A percentile compares a stretch with the other conserved stretches of the same genome.
Evolutionary conservation across 1,140 invertebrate genomes (phyloP).

Genomic region (Bombus fervidus): DNA sequence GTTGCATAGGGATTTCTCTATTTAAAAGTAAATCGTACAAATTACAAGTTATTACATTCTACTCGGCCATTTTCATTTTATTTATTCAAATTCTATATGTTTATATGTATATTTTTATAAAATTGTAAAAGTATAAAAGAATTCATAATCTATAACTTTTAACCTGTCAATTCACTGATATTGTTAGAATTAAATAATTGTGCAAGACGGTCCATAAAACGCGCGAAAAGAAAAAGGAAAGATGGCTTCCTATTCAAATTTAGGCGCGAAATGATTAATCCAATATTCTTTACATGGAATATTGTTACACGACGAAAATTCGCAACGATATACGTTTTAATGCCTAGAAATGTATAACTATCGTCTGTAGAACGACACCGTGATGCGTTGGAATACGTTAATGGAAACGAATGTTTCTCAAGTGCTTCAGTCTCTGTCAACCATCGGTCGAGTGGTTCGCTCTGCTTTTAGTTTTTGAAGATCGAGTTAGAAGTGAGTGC

Average conservation of each 20-base stretch:
- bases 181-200: background rate
- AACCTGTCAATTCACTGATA: background rate
- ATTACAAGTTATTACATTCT: background rate
- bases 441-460: constrained; percentile 46
- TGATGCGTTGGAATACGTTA: background rate
- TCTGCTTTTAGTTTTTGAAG: constrained; percentile 52
- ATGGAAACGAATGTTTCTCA: constrained; percentile 52
- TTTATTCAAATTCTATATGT: background rate
- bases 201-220: background rate
- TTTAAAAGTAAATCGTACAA: background rate
- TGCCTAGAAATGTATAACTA: background rate
- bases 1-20: background rate
- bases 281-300: background rate
- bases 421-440: constrained; percentile 38
- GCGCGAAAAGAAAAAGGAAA: background rate
- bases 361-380: background rate
- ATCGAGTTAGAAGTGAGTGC: constrained; percentile 37
- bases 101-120: background rate
- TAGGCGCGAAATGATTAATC: background rate
- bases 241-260: background rate
- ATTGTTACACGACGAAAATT: background rate
- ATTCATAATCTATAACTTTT: background rate
- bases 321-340: background rate
- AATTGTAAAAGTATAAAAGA: background rate
- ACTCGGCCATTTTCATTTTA: background rate